Conservation (phyloP, 2,888 invertebrate species). For the Drosophila tanythrix region DNA sequence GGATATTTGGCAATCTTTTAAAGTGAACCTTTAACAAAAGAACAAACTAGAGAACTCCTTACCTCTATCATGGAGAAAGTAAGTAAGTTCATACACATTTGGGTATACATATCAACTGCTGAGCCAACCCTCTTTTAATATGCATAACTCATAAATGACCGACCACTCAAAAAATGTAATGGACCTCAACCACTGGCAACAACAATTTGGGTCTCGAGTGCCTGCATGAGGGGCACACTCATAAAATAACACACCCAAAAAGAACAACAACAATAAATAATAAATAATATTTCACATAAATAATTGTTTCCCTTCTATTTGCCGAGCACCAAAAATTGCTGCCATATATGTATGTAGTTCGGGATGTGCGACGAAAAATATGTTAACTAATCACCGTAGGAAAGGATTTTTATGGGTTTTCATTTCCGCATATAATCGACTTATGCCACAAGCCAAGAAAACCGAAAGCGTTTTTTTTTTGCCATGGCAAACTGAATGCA, state of each 20-base stretch:
- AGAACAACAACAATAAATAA: conserved; percentile 74
- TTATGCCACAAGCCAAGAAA: conserved; percentile 51
- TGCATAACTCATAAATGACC: conserved; percentile 61
- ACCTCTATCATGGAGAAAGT: background rate
- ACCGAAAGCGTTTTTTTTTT: conserved; percentile 10
- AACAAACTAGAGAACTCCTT: background rate
- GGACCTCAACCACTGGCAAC: conserved; percentile 60
- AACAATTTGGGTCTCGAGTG: conserved; percentile 32
- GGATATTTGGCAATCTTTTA: background rate
- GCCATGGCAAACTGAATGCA: conserved; percentile 68
- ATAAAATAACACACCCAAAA: conserved; percentile 33
- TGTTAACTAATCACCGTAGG: conserved; percentile 84
- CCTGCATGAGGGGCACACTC: conserved; percentile 4
- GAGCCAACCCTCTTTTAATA: conserved; percentile 51
- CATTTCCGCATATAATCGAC: conserved; percentile 83
- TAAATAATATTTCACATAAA: conserved; percentile 84
- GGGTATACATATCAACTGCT: background rate
- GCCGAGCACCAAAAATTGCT: conserved; percentile 23
- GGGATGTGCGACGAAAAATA: conserved; percentile 72
- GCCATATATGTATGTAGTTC: conserved; percentile 15
- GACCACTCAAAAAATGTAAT: conserved; percentile 57
- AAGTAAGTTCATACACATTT: background rate
- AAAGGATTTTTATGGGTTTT: conserved; percentile 85
- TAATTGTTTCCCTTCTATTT: conserved; percentile 82
- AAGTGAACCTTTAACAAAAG: background rate